These are phyloP conservation scores for Motacilla alba DNA, from an alignment of 2,113 vertebrate genomes.

Conservation along the genomic window DNA sequence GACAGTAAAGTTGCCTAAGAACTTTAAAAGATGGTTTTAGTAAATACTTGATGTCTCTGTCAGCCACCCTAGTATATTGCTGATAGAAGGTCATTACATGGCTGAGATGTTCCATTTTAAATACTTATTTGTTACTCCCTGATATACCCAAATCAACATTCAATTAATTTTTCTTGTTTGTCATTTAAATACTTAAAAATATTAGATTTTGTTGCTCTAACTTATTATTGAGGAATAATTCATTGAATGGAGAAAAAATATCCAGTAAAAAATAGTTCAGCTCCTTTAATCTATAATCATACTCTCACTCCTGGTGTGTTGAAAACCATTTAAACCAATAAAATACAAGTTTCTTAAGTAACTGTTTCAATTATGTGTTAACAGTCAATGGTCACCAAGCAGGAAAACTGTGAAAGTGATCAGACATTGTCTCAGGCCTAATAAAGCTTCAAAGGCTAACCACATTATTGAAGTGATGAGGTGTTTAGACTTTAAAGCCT, in stretches of 20 bases:
- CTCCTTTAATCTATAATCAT: background rate
- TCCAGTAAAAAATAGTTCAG: background rate
- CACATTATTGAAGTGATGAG: slow-evolving; percentile 29
- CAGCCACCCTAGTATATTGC: background rate
- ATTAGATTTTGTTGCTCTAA: background rate
- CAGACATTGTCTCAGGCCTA: slow-evolving; percentile 9
- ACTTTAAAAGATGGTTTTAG: background rate
- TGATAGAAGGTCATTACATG: background rate
- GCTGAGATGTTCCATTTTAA: background rate
- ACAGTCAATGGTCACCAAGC: background rate
- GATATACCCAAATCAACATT: background rate
- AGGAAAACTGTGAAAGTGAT: slow-evolving; percentile 18
- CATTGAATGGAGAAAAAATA: background rate
- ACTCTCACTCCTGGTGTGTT: background rate
- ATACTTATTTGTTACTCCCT: background rate
- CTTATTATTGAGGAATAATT: background rate
- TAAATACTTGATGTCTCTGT: background rate
- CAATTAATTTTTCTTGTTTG: background rate
- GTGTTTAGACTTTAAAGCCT: slow-evolving; percentile 38
- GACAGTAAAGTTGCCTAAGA: background rate
- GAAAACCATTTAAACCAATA: background rate
- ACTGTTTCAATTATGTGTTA: slow-evolving; percentile 29
- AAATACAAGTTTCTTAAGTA: slow-evolving; percentile 1
- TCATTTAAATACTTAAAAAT: background rate
- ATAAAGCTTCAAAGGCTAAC: slow-evolving; percentile 46